Evolutionary conservation across 2,797 vertebrate species (phyloP).

Genomic region (Melanotaenia trifasciata): DNA sequence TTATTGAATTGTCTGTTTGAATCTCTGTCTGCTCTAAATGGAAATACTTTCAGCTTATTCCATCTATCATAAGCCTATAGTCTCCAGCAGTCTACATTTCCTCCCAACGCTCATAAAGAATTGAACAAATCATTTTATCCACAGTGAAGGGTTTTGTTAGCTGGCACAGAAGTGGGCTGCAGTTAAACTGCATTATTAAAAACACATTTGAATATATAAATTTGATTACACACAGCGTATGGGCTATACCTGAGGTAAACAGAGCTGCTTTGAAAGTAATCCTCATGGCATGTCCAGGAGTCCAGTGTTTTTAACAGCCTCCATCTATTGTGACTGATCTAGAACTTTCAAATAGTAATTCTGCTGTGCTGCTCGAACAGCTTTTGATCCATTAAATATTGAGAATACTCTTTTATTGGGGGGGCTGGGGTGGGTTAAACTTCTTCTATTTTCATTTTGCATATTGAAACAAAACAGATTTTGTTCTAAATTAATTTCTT

Average conservation of each 20-base stretch:
- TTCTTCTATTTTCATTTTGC: conserved; percentile 31
- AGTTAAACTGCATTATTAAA: conserved; percentile 62
- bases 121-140: conserved; percentile 65
- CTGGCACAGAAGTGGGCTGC: conserved; percentile 20
- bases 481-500: conserved; percentile 31
- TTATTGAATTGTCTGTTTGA: conserved; percentile 65
- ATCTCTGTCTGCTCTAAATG: conserved; percentile 60
- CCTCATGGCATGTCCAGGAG: background rate
- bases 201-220: conserved; percentile 42
- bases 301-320: background rate
- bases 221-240: conserved; percentile 32
- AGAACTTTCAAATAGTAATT: background rate
- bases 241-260: conserved; percentile 11
- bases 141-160: conserved; percentile 41
- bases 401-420: conserved; percentile 3
- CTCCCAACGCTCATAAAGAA: conserved; percentile 60
- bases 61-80: conserved; percentile 60
- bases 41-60: conserved; percentile 64
- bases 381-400: conserved; percentile 35
- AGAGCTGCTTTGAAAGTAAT: conserved; percentile 17
- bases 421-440: background rate
- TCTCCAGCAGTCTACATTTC: conserved; percentile 31
- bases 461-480: conserved; percentile 39
- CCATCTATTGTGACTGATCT: background rate
- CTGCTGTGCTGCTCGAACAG: conserved; percentile 6